A percentile compares a stretch with the other conserved stretches of the same genome.
Conservation (phyloP, 2,113 vertebrate genomes). For the Electrona antarctica region DNA sequence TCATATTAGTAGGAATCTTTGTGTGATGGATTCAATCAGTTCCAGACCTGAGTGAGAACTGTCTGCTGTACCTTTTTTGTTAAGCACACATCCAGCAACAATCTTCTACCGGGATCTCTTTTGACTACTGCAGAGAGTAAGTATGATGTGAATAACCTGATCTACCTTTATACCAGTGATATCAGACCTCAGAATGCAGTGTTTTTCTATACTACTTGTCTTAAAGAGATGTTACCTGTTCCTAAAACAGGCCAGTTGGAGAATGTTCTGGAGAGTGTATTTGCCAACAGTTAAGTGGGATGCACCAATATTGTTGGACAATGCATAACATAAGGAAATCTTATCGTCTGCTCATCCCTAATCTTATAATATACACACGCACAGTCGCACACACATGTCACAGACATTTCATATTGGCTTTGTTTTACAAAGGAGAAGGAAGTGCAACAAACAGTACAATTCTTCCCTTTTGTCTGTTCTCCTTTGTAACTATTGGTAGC, state of each 20-base stretch:
- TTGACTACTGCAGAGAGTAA: not conserved
- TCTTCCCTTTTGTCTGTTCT: no score
- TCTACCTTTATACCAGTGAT: constrained; percentile 19
- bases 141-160: constrained; percentile 15
- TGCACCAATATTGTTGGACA: no score
- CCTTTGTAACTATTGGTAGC: no score
- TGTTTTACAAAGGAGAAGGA: no score
- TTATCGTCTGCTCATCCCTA: no score
- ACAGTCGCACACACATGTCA: no score
- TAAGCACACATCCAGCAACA: not conserved
- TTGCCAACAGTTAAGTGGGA: no score
- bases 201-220: not conserved
- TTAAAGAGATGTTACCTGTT: not conserved
- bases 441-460: no score
- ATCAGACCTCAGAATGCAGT: constrained; percentile 16
- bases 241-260: not conserved
- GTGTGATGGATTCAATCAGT: constrained; percentile 41
- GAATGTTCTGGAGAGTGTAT: not conserved
- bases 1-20: constrained; percentile 79
- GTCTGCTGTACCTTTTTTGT: constrained; percentile 14
- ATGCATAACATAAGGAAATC: no score
- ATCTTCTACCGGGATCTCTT: constrained; percentile 32
- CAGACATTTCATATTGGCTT: no score
- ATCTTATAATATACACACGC: no score
- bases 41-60: constrained; percentile 15